Evolutionary conservation across 1,140 invertebrate species (phyloP).

Genomic region (Macrostomum lignano): DNA sequence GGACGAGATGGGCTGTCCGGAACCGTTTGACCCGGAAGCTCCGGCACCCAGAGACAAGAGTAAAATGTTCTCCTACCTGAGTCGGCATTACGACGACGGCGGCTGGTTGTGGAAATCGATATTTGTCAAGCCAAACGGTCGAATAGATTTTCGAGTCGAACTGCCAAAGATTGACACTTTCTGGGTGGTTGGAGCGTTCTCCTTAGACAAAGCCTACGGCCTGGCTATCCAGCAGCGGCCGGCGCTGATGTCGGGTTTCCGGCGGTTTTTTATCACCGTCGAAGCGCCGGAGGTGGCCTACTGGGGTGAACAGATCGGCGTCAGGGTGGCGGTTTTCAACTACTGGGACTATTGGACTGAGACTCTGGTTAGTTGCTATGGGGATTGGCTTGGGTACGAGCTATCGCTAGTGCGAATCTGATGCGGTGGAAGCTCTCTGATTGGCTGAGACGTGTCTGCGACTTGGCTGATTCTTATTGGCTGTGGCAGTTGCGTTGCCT

Average conservation of each 20-base stretch:
- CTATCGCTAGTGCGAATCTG: too few relatives aligned
- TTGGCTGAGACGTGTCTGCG: too few relatives aligned
- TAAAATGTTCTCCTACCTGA: constrained; percentile 13
- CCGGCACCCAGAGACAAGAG: constrained; percentile 38
- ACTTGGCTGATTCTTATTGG: too few relatives aligned
- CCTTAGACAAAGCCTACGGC: constrained; percentile 50
- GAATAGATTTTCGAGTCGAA: constrained; percentile 40
- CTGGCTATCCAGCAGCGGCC: constrained; percentile 52
- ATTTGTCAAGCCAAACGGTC: constrained; percentile 44
- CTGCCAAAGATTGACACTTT: constrained; percentile 54
- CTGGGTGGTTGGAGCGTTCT: constrained; percentile 70
- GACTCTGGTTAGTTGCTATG: background rate
- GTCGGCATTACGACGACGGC: constrained; percentile 51
- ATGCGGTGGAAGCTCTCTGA: too few relatives aligned
- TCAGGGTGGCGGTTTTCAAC: constrained; percentile 70
- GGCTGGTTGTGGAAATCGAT: constrained; percentile 74
- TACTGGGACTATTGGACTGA: constrained; percentile 38
- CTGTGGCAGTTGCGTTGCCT: too few relatives aligned
- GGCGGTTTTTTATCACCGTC: constrained; percentile 74
- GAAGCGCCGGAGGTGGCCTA: constrained; percentile 54
- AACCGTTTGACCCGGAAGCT: too few relatives aligned
- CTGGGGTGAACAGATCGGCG: constrained; percentile 69
- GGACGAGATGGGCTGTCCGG: constrained; percentile 48
- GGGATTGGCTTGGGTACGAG: too few relatives aligned
- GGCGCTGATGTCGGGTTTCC: constrained; percentile 42